Evolutionary conservation across 2,888 invertebrate genomes (phyloP).

Genomic region (Caenorhabditis imperialis): DNA sequence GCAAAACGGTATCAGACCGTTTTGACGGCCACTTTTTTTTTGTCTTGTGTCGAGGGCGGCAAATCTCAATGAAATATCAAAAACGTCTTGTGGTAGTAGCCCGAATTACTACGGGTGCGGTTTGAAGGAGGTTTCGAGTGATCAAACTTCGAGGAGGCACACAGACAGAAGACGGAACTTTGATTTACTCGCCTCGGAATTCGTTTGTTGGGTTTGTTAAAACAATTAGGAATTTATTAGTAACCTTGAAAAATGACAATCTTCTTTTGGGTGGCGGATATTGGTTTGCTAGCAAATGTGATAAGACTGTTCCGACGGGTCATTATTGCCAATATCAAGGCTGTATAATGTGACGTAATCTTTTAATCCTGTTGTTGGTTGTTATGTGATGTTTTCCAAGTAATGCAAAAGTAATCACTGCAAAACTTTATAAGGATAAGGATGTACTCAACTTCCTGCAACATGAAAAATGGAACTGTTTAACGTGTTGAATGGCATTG

Average conservation of each 20-base stretch:
- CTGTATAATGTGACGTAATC: constrained; percentile 39
- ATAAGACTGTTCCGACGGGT: constrained; percentile 15
- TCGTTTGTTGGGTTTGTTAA: constrained; percentile 11
- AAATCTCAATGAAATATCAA: constrained; percentile 16
- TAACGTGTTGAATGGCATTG: not conserved
- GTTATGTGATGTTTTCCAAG: too few species aligned
- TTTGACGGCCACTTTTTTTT: constrained; percentile 29
- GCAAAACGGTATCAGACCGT: constrained; percentile 29
- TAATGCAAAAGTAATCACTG: too few species aligned
- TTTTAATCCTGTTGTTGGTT: constrained; percentile 21
- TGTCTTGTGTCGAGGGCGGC: constrained; percentile 22
- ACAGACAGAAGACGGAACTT: constrained; percentile 32
- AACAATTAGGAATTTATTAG: constrained; percentile 8
- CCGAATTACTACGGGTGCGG: too few species aligned
- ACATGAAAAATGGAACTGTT: too few species aligned
- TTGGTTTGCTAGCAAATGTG: constrained; percentile 20
- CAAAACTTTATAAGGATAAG: too few species aligned
- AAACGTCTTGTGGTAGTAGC: not conserved
- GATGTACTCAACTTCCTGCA: too few species aligned
- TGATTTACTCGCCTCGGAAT: constrained; percentile 33
- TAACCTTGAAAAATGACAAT: constrained; percentile 42
- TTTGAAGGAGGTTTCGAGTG: constrained; percentile 6
- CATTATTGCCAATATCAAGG: constrained; percentile 35
- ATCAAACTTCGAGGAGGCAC: constrained; percentile 14
- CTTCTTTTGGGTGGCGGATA: constrained; percentile 33